These are phyloP conservation scores for Symphodus melops DNA, from an alignment of 2,113 vertebrate species.

Conservation along the genomic window DNA sequence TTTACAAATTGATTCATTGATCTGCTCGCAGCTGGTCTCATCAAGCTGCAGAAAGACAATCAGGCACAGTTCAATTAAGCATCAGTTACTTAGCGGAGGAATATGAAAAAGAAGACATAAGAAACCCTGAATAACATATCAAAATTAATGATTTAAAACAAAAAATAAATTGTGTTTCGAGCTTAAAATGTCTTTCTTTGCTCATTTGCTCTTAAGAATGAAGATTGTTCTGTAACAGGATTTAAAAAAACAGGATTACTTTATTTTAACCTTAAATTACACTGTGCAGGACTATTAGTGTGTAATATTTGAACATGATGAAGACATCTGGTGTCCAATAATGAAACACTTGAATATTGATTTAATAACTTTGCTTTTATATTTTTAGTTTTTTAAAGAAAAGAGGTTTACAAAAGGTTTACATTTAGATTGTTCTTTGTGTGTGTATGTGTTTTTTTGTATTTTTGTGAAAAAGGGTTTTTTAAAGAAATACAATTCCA, in stretches of 20 bases:
- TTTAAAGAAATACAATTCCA: too few relatives aligned
- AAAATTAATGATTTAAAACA: background rate
- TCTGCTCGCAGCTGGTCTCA: conserved; percentile 64
- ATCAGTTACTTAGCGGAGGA: conserved; percentile 44
- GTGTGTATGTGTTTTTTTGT: too few relatives aligned
- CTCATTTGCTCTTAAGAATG: background rate
- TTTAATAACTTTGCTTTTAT: too few relatives aligned
- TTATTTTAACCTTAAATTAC: background rate
- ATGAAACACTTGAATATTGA: too few relatives aligned
- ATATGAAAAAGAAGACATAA: conserved; percentile 20
- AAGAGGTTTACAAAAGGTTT: too few relatives aligned
- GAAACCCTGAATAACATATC: background rate
- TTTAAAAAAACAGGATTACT: background rate
- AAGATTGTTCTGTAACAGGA: background rate
- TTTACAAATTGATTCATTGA: conserved; percentile 74
- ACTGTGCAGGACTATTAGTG: background rate
- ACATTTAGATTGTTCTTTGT: too few relatives aligned
- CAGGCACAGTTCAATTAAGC: conserved; percentile 61
- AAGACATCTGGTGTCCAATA: background rate
- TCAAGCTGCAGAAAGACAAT: conserved; percentile 64
- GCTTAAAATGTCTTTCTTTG: background rate
- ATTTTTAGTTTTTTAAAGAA: too few relatives aligned
- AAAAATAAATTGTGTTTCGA: too few relatives aligned
- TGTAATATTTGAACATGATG: background rate
- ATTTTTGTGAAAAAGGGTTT: too few relatives aligned